Conservation (phyloP, 1,140 invertebrate genomes). For the Xylocopa sonorina region DNA sequence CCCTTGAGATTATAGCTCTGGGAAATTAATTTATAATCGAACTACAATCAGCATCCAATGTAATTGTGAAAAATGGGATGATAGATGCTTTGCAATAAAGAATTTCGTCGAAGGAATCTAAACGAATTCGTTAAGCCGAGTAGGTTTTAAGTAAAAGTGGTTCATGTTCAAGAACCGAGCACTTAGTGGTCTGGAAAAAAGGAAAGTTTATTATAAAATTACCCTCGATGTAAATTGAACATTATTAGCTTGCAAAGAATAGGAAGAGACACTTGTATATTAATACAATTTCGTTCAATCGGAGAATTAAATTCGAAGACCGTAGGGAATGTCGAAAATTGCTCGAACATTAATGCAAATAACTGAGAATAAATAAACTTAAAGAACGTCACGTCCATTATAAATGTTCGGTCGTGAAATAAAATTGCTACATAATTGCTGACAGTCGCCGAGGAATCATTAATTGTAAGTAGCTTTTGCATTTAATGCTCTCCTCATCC, state of each 20-base stretch:
- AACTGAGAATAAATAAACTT: not conserved
- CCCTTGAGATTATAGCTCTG: not conserved
- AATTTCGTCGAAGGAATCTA: too few relatives aligned
- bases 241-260: not conserved
- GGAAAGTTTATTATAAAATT: too few relatives aligned
- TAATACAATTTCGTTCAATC: not conserved
- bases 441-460: not conserved
- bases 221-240: not conserved
- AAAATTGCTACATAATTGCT: not conserved
- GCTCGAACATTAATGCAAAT: not conserved
- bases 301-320: not conserved
- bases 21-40: not conserved
- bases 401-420: not conserved
- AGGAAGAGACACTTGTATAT: not conserved
- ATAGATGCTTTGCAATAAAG: too few relatives aligned
- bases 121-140: too few relatives aligned
- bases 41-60: too few relatives aligned
- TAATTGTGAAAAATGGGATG: too few relatives aligned
- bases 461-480: not conserved
- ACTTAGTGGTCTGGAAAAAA: too few relatives aligned
- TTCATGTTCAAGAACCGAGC: too few relatives aligned
- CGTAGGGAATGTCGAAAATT: not conserved
- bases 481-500: not conserved
- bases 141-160: too few relatives aligned
- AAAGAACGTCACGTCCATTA: too few relatives aligned